These are phyloP conservation scores for Micronycteris hirsuta DNA, from an alignment of 2,113 vertebrate genomes.

Conservation along the genomic window DNA sequence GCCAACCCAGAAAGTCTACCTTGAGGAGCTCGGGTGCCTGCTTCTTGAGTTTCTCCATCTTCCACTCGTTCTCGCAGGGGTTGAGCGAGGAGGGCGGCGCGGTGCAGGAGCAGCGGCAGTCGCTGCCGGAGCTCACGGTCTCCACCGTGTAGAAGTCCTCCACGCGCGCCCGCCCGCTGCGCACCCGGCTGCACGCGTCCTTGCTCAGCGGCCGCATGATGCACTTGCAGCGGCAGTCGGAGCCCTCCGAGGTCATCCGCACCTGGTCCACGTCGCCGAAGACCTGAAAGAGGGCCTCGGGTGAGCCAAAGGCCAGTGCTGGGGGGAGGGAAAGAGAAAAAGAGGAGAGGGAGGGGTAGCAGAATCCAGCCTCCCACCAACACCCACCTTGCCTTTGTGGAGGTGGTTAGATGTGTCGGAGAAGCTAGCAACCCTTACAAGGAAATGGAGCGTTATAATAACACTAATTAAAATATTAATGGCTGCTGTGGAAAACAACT, in stretches of 20 bases:
- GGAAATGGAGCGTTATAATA: neutral
- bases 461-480: neutral
- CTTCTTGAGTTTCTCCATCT: slow-evolving; percentile 96
- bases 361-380: neutral
- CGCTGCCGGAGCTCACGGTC: slow-evolving; percentile 93
- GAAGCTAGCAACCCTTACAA: neutral
- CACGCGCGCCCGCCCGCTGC: slow-evolving; percentile 83
- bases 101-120: slow-evolving; percentile 96
- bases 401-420: neutral
- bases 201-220: slow-evolving; percentile 94
- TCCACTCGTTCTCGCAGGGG: slow-evolving; percentile 97
- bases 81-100: slow-evolving; percentile 95
- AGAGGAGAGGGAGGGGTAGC: neutral
- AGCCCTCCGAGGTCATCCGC: slow-evolving; percentile 95
- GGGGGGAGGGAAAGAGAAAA: neutral
- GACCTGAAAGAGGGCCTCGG: slow-evolving; percentile 73
- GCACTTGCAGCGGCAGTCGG: slow-evolving; percentile 97
- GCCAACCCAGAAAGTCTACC: slow-evolving; percentile 75
- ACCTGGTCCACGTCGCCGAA: slow-evolving; percentile 92
- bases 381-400: neutral
- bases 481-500: neutral
- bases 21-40: slow-evolving; percentile 94
- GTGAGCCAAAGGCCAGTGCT: neutral
- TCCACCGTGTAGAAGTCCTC: slow-evolving; percentile 98
- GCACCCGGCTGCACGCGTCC: slow-evolving; percentile 90